These are phyloP conservation scores for Denticeps clupeoides DNA, from an alignment of 2,797 vertebrate genomes.

Conservation along the genomic window DNA sequence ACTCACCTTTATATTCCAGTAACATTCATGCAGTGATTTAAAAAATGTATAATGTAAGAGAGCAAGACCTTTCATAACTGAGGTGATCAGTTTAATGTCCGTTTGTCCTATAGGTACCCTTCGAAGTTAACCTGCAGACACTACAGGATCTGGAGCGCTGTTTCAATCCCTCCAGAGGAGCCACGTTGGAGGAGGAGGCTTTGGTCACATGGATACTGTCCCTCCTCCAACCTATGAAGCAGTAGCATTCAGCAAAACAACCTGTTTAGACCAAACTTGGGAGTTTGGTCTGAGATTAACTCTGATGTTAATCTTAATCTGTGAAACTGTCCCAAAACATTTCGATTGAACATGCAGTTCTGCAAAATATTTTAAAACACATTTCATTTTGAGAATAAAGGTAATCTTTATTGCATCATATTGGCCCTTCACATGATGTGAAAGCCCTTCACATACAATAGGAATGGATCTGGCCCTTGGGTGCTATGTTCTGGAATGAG, in stretches of 20 bases:
- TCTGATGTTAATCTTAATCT: too few species aligned
- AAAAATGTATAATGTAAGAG: too few species aligned
- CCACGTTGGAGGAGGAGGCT: constrained; percentile 44
- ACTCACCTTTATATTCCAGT: not conserved
- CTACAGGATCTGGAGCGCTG: constrained; percentile 59
- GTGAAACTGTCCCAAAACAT: too few species aligned
- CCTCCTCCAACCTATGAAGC: constrained; percentile 35
- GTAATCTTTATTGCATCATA: constrained; percentile 53
- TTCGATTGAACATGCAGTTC: too few species aligned
- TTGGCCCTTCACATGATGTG: constrained; percentile 22
- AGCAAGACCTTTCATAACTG: too few species aligned
- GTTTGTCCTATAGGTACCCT: constrained; percentile 53
- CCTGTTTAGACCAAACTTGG: not conserved
- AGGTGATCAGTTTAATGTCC: not conserved
- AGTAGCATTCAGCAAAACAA: not conserved
- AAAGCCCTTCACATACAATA: constrained; percentile 36
- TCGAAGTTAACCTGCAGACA: constrained; percentile 51
- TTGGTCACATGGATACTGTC: constrained; percentile 62
- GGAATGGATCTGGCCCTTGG: constrained; percentile 40
- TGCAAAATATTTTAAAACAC: constrained; percentile 10
- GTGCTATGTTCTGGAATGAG: constrained; percentile 35
- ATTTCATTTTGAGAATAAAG: constrained; percentile 31
- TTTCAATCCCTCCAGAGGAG: constrained; percentile 64
- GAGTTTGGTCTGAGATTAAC: too few species aligned
- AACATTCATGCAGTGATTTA: too few species aligned